phyloP scores from a whole-genome alignment of 1,140 invertebrate genomes.

The Odontomachus brunneus region DNA sequence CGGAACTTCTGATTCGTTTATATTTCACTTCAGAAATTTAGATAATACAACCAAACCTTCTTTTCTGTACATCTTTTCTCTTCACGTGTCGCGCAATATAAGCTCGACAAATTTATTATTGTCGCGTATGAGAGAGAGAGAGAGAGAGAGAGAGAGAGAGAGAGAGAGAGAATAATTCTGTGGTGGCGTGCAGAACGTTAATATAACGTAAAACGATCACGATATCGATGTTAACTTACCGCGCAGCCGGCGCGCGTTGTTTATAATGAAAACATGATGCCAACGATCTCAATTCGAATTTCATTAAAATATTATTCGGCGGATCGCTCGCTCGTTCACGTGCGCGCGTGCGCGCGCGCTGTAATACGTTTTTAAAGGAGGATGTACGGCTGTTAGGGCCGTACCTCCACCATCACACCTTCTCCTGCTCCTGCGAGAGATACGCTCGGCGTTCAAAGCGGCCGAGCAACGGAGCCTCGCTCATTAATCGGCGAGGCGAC shows the following conservation, averaged over 20 bases:
- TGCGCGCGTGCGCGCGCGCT: constrained; percentile 1
- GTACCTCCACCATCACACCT: no score
- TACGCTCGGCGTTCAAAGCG: constrained; percentile 37
- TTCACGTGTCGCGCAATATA: no score
- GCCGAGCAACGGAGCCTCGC: not conserved
- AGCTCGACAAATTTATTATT: no score
- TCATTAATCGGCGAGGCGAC: constrained; percentile 34
- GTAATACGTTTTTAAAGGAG: constrained; percentile 50
- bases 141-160: no score
- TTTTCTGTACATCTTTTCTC: no score
- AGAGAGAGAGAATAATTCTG: no score
- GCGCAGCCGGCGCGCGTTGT: constrained; percentile 9
- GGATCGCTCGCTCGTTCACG: constrained; percentile 24
- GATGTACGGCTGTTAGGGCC: constrained; percentile 43
- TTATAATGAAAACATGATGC: constrained; percentile 49
- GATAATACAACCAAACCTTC: no score
- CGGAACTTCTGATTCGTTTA: no score
- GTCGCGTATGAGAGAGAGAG: no score
- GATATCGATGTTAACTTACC: constrained; percentile 30
- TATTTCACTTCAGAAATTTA: no score
- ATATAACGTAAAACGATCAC: not conserved
- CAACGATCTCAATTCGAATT: constrained; percentile 55
- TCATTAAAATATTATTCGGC: constrained; percentile 57
- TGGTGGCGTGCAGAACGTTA: no score
- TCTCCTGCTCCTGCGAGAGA: constrained; percentile 7